Evolutionary conservation across 2,113 vertebrate genomes (phyloP), one percentile per base, ranked within the genome.

Genomic region (Reinhardtius hippoglossoides): DNA sequence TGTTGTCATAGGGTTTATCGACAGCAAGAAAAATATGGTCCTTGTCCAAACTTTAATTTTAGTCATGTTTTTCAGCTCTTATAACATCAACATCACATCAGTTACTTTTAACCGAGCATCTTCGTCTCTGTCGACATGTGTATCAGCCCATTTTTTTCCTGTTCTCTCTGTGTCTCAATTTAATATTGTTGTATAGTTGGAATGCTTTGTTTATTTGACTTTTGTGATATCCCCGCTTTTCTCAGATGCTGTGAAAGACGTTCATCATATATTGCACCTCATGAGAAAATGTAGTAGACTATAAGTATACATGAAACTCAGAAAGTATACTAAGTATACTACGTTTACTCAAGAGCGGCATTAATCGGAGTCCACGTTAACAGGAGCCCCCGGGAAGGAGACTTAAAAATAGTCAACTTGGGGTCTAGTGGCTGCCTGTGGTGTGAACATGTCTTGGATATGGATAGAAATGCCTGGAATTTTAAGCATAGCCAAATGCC

Each of bases 321-420:
- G 1, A 67, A 60, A 57, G 94, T 94, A 95, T 95, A 95, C 94
- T 95, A 95, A 95, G 94, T 95, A 94, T 92, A 95, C 93, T 95
- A 95, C 92, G 90, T 95, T 95, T 95, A 94, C 93, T 93, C 83
- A 93, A 89, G 93, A 83, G 80, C 69, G 50, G 83, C 79, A 31
- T 58, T 61, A 31, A 70, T 66, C 77, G 48, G 9, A 54, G 52
- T 65, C 15, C 42, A 52, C 60, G 48, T 67, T 68, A 57, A 62
- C 50, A 59, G 20, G 21, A 72, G 21, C 64, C 40, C 2, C 24
- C 23, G 23, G 8, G 54, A 79, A 21, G 60, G 58, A 9, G 48
- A 42, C 71, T 31, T 8, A 7, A 77, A 15, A 50, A 69, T 31
- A 46, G 8, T 56, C 16, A 54, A 74, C 55, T 23, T 58, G 21